Evolutionary conservation across 2,113 vertebrate species (phyloP).

Genomic region (Chelonoidis abingdonii): DNA sequence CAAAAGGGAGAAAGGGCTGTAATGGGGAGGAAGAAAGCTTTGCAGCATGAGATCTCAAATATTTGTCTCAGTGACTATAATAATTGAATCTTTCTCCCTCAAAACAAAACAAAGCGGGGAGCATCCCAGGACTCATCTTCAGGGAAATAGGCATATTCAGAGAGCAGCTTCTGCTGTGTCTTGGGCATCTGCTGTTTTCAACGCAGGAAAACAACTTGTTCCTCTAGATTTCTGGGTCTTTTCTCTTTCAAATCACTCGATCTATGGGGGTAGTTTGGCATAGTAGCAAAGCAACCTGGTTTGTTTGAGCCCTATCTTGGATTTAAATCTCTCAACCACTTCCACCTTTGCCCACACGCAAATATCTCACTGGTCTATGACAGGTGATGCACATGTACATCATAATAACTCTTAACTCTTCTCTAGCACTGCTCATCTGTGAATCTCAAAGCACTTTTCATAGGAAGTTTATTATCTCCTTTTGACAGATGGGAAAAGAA

Average conservation of each 20-base stretch:
- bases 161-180: constrained; percentile 11
- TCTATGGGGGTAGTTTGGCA: not conserved
- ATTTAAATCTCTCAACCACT: not conserved
- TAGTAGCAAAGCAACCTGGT: constrained; percentile 6
- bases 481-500: not conserved
- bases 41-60: not conserved
- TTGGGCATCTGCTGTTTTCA: constrained; percentile 47
- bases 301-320: constrained; percentile 33
- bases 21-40: not conserved
- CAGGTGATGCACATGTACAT: not conserved
- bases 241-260: constrained; percentile 25
- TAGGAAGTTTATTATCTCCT: not conserved
- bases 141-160: constrained; percentile 51
- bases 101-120: constrained; percentile 6
- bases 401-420: not conserved
- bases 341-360: not conserved
- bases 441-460: not conserved
- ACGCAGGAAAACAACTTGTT: not conserved
- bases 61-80: not conserved
- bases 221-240: constrained; percentile 23
- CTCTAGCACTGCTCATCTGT: not conserved
- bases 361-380: not conserved
- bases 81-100: constrained; percentile 33
- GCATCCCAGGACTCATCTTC: constrained; percentile 4
- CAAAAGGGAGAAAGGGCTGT: constrained; percentile 1